These are phyloP conservation scores for Stenodema calcarata DNA, from an alignment of 2,888 invertebrate genomes.

Conservation along the genomic window DNA sequence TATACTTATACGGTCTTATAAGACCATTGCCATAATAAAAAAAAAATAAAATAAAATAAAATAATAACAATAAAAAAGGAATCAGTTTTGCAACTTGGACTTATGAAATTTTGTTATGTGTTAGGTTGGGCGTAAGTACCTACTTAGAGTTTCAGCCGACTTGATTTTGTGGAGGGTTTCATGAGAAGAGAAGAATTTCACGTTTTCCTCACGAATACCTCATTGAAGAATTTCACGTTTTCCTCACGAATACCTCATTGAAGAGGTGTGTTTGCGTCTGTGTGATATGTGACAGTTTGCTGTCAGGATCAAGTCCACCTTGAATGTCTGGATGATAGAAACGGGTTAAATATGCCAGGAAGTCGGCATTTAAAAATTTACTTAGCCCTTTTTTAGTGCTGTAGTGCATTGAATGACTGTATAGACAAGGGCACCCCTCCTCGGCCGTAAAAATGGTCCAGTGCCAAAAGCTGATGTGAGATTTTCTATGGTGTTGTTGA, in stretches of 20 bases:
- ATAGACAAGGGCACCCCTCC: constrained; percentile 1
- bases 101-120: no score
- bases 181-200: background rate
- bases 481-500: no score
- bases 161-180: background rate
- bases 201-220: background rate
- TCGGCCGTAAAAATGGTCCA: constrained; percentile 49
- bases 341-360: background rate
- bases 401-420: constrained; percentile 15
- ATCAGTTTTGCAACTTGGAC: no score
- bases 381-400: background rate
- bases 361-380: background rate
- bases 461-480: constrained; percentile 57
- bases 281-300: background rate
- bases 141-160: no score
- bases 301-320: background rate
- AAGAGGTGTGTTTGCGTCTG: background rate
- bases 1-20: no score
- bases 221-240: background rate
- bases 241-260: background rate
- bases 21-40: no score
- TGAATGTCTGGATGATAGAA: background rate
- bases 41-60: no score
- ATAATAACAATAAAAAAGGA: no score
- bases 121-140: no score